Base-by-base conservation (phyloP, 1,140 invertebrate species). In the Prorops nasuta region DNA sequence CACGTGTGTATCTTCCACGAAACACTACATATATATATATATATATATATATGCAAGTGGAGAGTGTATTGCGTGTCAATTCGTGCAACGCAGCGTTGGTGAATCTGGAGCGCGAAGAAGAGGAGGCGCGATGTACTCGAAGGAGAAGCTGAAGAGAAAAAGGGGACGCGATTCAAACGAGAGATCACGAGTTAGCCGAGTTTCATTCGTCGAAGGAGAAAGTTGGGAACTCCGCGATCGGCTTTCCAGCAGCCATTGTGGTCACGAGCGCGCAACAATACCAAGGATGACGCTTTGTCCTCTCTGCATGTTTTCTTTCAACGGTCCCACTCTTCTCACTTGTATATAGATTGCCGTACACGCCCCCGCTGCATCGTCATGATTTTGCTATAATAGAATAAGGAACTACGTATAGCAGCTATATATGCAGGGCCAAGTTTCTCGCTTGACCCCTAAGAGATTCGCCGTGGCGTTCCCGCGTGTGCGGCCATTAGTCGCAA, bases 111-210 rank as follows among this genome's bases (percentile, higher is more conserved):
- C 3, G 12, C 14, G 18, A 35, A 20, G 32, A 9, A 14, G n/a
- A 38, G 44, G 54, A 52, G 44, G 42, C 37, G 49, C 38, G 7
- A 38, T 48, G 44, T 16, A 16, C 19, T 16, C 8, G 18, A 39
- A 22, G n/a, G 44, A 45, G 52, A 41, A 48, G 49, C 34, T n/a
- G 31, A 39, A 8, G 18, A 14, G 21, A 17, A 31, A 19, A 16
- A 24, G 18, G 18, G 42, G 16, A 48, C 54, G 54, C 50, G 56
- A 64, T 63, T 59, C 64, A 60, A 56, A 67, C 61, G 63, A 67
- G 61, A 64, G 67, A 70, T 72, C 63, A 70, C 64, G 66, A 66
- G 54, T 62, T 63, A 67, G 64, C 52, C 67, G 61, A 70, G 66
- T 70, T 72, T 70, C 53, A 51, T n/a, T n/a, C 57, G 58, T 51